These are phyloP conservation scores for Terrapene triunguis DNA, from an alignment of 2,113 vertebrate genomes.

Conservation along the genomic window DNA sequence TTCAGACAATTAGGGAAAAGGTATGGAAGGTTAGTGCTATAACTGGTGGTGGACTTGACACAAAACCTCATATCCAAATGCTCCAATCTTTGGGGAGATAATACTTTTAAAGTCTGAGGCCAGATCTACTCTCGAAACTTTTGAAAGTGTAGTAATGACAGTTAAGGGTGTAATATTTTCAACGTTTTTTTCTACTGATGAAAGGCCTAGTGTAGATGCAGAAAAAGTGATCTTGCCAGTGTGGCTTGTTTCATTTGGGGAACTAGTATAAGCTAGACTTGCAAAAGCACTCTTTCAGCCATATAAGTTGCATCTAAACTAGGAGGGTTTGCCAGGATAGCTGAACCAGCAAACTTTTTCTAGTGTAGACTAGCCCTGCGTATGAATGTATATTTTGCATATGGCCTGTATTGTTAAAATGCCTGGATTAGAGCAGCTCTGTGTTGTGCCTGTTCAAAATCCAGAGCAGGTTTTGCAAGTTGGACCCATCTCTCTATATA, in stretches of 20 bases:
- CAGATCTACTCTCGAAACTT: accelerated
- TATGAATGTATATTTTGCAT: not conserved
- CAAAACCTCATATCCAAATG: not conserved
- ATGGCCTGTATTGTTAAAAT: not conserved
- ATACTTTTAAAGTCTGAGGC: constrained; percentile 24
- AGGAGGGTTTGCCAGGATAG: not conserved
- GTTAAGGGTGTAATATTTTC: not conserved
- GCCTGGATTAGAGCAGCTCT: not conserved
- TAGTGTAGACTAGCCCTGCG: not conserved
- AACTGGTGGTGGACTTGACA: not conserved
- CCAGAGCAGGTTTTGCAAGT: not conserved
- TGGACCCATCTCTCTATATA: constrained; percentile 23
- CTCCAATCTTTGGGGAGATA: accelerated
- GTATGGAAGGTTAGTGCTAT: not conserved
- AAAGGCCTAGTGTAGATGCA: not conserved
- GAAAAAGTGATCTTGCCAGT: not conserved
- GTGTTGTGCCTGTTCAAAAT: constrained; percentile 26
- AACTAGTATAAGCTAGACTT: not conserved
- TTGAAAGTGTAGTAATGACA: not conserved
- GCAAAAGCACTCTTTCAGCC: not conserved
- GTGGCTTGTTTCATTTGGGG: constrained; percentile 12
- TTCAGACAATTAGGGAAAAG: not conserved
- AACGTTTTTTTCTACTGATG: constrained; percentile 7
- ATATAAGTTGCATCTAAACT: not conserved
- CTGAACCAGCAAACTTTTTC: constrained; percentile 2